These are phyloP conservation scores for Orbicella faveolata DNA, from an alignment of 64 coral and sea anemone genomes.

Conservation along the genomic window DNA sequence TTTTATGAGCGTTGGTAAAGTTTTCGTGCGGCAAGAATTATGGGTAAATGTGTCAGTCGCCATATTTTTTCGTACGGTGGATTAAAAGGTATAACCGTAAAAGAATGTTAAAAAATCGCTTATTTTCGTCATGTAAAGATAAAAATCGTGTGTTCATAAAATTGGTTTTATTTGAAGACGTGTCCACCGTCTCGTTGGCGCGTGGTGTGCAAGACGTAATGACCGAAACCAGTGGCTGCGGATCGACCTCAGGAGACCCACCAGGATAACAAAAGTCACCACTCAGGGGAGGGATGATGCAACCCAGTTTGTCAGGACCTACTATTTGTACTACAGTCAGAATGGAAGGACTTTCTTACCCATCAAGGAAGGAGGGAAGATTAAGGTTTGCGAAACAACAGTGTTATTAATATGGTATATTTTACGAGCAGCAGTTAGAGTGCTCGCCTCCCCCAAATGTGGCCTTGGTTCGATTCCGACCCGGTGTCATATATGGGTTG, in stretches of 20 bases:
- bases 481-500: too few relatives aligned
- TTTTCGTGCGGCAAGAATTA: too few relatives aligned
- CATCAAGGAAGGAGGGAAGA: constrained; percentile 43
- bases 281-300: constrained; percentile 56
- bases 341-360: constrained; percentile 55
- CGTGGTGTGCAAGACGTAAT: constrained; percentile 40
- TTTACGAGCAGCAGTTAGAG: too few relatives aligned
- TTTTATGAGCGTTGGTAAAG: too few relatives aligned
- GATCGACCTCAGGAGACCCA: constrained; percentile 35
- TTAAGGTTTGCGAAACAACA: constrained; percentile 43
- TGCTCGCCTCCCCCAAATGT: too few relatives aligned
- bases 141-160: too few relatives aligned
- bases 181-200: background rate
- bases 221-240: constrained; percentile 50
- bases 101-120: too few relatives aligned
- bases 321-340: constrained; percentile 40
- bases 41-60: too few relatives aligned
- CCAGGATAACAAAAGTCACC: constrained; percentile 54
- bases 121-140: too few relatives aligned
- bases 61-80: too few relatives aligned
- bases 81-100: too few relatives aligned
- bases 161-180: background rate
- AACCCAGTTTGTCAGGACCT: constrained; percentile 58
- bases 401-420: background rate
- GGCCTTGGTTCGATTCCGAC: too few relatives aligned